Base-by-base conservation (phyloP, 92 coral and sea anemone species). In the Zoanthus sansibaricus region DNA sequence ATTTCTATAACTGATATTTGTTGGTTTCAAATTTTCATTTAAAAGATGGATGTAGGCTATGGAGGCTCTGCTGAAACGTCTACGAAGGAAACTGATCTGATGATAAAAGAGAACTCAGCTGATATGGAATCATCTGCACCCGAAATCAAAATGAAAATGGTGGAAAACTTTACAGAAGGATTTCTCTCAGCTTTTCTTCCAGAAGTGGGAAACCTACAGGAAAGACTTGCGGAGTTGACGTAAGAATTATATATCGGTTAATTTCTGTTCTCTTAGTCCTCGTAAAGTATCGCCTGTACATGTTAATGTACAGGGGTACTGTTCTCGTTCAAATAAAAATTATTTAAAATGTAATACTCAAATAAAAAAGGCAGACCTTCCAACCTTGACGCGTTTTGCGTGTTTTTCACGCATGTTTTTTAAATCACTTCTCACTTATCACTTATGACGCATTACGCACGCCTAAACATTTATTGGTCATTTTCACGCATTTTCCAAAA, bases 161-260 rank as follows among this genome's bases (percentile, higher is more conserved):
- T 93, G 6, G 94, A 92, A 42, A 62, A 90, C 49, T 92, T 97
- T 16, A 91, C 94, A 1, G 88, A 88, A 33, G 99, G 98, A 42
- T 91, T 95, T 61, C 72, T 93, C 79, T 61, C 94, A 20, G 95
- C 95, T 47, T 92, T 95, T 61, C 82, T 93, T 25, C 99, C 99
- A 42, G 93, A 90, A 75, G 73, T 97, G 90, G 94, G 91, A 55
- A 88, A 93, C 56, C 77, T 93, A 47, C 92, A 94, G 74, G 95
- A 85, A 55, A 88, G 93, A 45, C 89, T 96, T 16, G 83, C 74
- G 54, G 99, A 97, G 79, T 77, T 97, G 55, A 97, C 95, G 99
- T 97, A 49, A 49, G 55, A 49, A 49, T 49, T 49, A 0, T 25
- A 25, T 25, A 37, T 4, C 42, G 42, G 55, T 49, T 7, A 49